A percentile compares a stretch with the other conserved stretches of the same genome.
Conservation (phyloP, 2,797 vertebrate genomes). For the Orestias chungarensis region DNA sequence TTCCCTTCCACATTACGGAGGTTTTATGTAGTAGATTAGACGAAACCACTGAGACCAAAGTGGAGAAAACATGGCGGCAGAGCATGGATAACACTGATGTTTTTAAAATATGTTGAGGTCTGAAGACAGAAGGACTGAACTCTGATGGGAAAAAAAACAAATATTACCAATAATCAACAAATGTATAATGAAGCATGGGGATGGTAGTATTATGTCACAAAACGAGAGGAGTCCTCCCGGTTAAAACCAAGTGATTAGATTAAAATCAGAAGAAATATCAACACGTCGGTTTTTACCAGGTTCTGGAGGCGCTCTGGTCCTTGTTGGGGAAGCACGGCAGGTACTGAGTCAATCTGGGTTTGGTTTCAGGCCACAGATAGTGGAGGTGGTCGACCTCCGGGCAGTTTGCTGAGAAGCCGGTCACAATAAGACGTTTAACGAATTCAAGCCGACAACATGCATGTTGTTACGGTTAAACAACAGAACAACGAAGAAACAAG, state of each 20-base stretch:
- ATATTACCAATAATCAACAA: no score
- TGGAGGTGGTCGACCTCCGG: conserved; percentile 75
- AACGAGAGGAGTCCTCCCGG: no score
- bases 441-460: neutral
- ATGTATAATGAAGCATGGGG: neutral
- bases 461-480: neutral
- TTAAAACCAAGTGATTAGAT: neutral
- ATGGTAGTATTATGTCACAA: neutral
- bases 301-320: conserved; percentile 82
- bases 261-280: neutral
- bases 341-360: conserved; percentile 73
- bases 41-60: no score
- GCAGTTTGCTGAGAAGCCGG: conserved; percentile 80
- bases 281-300: conserved; percentile 79
- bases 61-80: neutral
- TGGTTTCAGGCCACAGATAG: conserved; percentile 84
- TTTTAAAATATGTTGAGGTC: no score
- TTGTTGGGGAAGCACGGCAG: conserved; percentile 85
- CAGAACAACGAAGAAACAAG: neutral
- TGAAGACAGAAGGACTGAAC: no score
- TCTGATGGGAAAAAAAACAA: no score
- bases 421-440: neutral
- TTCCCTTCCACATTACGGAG: neutral
- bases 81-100: no score
- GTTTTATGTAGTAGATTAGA: neutral